phyloP scores from a whole-genome alignment of 2,888 invertebrate genomes.

The Shargacucullia verbasci region DNA sequence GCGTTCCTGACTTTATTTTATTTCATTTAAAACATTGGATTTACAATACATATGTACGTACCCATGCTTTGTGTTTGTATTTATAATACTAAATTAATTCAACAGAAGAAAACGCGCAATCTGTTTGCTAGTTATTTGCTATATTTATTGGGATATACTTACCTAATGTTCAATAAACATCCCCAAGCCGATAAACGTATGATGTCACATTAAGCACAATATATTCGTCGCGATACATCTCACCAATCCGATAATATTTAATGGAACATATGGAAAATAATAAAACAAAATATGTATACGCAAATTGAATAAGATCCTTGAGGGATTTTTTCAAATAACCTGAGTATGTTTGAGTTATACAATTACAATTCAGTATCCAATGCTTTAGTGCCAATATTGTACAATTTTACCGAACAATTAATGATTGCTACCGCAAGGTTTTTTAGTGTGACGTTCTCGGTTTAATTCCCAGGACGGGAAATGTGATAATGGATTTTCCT shows the following conservation, averaged over 20 bases:
- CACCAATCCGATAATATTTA: slow-evolving; percentile 19
- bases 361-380: no score
- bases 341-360: no score
- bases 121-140: slow-evolving; percentile 23
- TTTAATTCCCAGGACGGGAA: no score
- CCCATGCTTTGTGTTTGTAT: no score
- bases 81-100: slow-evolving; percentile 19
- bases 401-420: no score
- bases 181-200: slow-evolving; percentile 3
- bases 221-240: slow-evolving; percentile 25
- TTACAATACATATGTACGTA: background rate
- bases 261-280: slow-evolving; percentile 21
- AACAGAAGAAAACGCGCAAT: slow-evolving; percentile 22
- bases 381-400: no score
- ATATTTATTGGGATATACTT: slow-evolving; percentile 21
- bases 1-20: slow-evolving; percentile 16
- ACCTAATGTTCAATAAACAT: slow-evolving; percentile 13
- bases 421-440: no score
- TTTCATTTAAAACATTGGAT: slow-evolving; percentile 13
- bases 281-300: slow-evolving; percentile 16
- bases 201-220: slow-evolving; percentile 21
- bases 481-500: no score
- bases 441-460: no score
- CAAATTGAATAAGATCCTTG: background rate
- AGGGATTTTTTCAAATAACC: no score